Evolutionary conservation across 2,113 vertebrate genomes (phyloP), one percentile per base, ranked within the genome.

Genomic region (Tupaia chinensis): DNA sequence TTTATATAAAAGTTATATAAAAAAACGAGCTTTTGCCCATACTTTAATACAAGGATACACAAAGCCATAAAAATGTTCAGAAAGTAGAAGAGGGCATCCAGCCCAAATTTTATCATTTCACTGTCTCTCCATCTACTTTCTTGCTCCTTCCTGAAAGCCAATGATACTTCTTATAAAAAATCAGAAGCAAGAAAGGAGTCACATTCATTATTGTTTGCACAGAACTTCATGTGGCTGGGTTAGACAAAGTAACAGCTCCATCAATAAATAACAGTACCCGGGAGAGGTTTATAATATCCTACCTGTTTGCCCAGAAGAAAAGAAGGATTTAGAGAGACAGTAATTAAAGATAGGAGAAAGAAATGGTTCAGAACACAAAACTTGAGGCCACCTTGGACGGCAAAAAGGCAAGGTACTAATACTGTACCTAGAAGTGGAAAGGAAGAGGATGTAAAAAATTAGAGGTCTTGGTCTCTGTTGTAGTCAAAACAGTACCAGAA

Each of bases 11-110:
- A 81, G 20, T 29, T 86, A 91, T 86, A 69, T 91, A 66, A 83
- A 95, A 94, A 76, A 56, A 56, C 6, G 60, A 96, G 15, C 17
- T 20, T 88, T 81, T 85, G 84, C 53, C 15, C 16, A 53, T 80
- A 65, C 34, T 56, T 70, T 89, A 85, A 84, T 44, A 16, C 79
- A 27, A 93, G 93, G 32, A 85, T 25, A 97, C 27, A 63, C 60
- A 91, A 91, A 91, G 8, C 16, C 63, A 69, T 14, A 95, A 92
- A 32, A 96, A 81, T 68, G 27, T 93, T 72, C 56, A 86, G 16
- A 73, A 89, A 78, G 16, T 54, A 84, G 44, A 10, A 87, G 68
- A 76, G 17, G 34, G 13, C 11, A 72, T 25, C 23, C n/a, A 70
- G 11, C 84, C 9, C 7, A 77, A 95, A 77, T 22, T 87, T 73